Base-by-base conservation (phyloP, 23 tunicate species). In the Styela clava region DNA sequence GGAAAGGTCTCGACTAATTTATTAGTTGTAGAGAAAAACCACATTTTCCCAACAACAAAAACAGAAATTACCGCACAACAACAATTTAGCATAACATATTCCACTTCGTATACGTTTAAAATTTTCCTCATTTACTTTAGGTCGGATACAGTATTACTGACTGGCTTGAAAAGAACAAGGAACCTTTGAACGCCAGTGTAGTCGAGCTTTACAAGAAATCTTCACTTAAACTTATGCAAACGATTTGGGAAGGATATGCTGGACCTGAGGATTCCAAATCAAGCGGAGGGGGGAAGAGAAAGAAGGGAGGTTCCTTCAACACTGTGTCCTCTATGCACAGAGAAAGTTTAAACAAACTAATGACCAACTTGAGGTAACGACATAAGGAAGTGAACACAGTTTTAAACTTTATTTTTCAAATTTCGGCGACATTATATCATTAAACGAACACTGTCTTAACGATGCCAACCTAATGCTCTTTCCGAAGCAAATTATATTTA, bases 251-350 rank as follows among this genome's bases (percentile, higher is more conserved):
- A 76, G 81, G 81, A 52, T 76, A 76, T 56, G 52, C 65, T 29
- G 81, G 81, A 51, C 81, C 81, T 24, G 81, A 76, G 37, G 81
- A 76, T 16, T 35, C 37, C 3, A 34, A 34, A 71, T 44, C 64
- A n/a, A 24, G 90, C 31, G 94, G 94, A 68, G 92, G 96, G 3
- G 97, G 99, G 12, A 96, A 96, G 78, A 64, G 88, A n/a, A 91
- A 94, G 79, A 94, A 96, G 87, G 94, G 94, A 26, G 99, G 99
- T 62, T 83, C 88, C 35, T 87, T 87, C 78, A 85, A 86, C 79
- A 96, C 99, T 21, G 99, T 96, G 9, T 96, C 99, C 2, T 85
- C 99, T 63, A 79, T 86, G 29, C 94, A 96, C 87, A 63, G 94
- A 52, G 99, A 73, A 69, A 82, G 78, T 31, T 69, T 94, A 61